Evolutionary conservation across 2,113 vertebrate species (phyloP), one percentile per base, ranked within the genome.

Genomic region (Nanorana parkeri): DNA sequence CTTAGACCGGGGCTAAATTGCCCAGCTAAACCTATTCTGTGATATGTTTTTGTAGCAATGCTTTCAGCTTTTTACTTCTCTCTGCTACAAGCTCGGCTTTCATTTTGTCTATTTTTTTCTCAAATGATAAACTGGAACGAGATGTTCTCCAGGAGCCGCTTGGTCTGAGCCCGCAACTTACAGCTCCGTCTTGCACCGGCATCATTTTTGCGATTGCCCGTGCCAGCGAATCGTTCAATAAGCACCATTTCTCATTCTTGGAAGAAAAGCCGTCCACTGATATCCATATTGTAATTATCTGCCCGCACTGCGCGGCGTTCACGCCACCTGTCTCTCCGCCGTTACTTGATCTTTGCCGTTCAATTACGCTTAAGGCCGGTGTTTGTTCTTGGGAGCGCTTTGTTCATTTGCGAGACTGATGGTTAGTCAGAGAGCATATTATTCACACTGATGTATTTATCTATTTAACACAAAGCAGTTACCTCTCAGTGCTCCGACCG

Each of bases 251-350:
- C 63, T 52, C 23, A 54, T 55, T 23, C 36, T 65, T 66, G 52
- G 10, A 78, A 63, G 60, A 55, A 78, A 29, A 3, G 5, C 20
- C 19, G 61, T 54, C 65, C 47, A 66, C 54, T 78, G 61, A 67
- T 67, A 67, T 68, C 64, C 64, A 55, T 68, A 56, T 67, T 78
- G 77, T 78, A 78, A 78, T 78, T 67, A 78, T 54, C 77, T 78
- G 23, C 26, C 64, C 61, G 21, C 47, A 17, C 36, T 23, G n/a
- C n/a, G 24, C n/a, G 60, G 54, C 63, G 4, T 21, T 78, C 64
- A 17, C 64, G 41, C 41, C 51, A 41, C 52, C 52, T 65, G 76
- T 21, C 41, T 78, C 63, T 66, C 63, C 20, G 36, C 17, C 41
- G 61, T 66, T 66, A 66, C 21, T 47, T 63, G 73, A 76, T 63